These are phyloP conservation scores for Sander lucioperca DNA, from an alignment of 2,113 vertebrate species.

Conservation along the genomic window DNA sequence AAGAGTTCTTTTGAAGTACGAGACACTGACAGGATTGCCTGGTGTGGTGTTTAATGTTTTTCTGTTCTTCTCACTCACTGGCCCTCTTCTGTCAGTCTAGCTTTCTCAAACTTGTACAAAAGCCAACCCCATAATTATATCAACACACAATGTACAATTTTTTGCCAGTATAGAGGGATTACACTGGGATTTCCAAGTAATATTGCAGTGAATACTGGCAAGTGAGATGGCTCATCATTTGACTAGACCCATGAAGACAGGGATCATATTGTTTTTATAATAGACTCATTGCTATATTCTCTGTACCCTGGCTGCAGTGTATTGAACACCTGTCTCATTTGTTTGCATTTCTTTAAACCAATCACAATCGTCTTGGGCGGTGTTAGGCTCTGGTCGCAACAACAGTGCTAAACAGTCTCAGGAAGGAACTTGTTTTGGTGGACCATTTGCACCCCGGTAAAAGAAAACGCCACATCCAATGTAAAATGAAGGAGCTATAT, in stretches of 20 bases:
- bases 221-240: conserved; percentile 1
- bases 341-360: too few species aligned
- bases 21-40: conserved; percentile 15
- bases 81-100: conserved; percentile 11
- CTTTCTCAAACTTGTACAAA: conserved; percentile 4
- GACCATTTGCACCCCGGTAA: too few species aligned
- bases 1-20: conserved; percentile 19
- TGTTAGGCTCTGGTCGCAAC: too few species aligned
- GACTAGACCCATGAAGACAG: not conserved
- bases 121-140: conserved; percentile 6
- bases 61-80: conserved; percentile 4
- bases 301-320: not conserved
- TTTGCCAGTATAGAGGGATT: conserved; percentile 1
- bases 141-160: conserved; percentile 10
- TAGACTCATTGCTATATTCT: not conserved
- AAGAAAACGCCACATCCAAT: too few species aligned
- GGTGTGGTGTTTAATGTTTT: conserved; percentile 33
- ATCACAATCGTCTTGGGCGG: too few species aligned
- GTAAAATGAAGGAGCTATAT: too few species aligned
- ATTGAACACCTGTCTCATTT: not conserved
- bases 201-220: not conserved
- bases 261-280: conserved; percentile 1
- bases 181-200: not conserved
- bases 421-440: too few species aligned
- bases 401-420: too few species aligned